Evolutionary conservation across 2,797 vertebrate genomes (phyloP), one percentile per base, ranked within the genome.

Genomic region (Hippoglossus hippoglossus): DNA sequence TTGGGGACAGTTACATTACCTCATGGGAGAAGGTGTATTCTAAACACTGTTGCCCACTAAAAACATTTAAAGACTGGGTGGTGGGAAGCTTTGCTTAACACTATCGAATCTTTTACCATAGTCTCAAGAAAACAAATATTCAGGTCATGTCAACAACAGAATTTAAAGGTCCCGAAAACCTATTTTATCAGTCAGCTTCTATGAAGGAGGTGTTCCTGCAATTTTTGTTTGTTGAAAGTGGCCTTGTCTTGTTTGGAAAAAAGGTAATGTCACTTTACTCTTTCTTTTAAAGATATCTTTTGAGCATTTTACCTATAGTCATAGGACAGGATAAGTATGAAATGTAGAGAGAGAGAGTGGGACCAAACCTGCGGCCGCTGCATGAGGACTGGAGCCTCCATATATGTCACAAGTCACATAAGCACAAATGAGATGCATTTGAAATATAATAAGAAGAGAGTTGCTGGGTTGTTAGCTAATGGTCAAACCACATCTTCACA

Each of bases 1-100:
- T 84, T 90, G 85, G 84, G 79, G 87, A 85, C 72, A 90, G 77
- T 82, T 78, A 55, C 71, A 84, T 89, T 77, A 87, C 81, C 63
- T 90, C 88, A 92, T 83, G 75, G 75, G 39, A 70, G 77, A 90
- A 83, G 75, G 81, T 89, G 91, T 66, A 73, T 85, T 87, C 79
- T 79, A 80, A 91, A 90, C 83, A 88, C 70, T 71, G 71, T 53
- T 59, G 51, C 63, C 72, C 85, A 82, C 74, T 66, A 57, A 75
- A 73, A 68, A 68, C 58, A 77, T 59, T 83, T 80, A 71, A 80
- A 77, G 47, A 70, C 44, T 68, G 51, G 60, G 57, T 54, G 58
- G 71, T 70, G 58, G 60, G 86, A 81, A 66, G 64, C 59, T 10
- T 67, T 62, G 39, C 47, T 79, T 65, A 67, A 72, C 74, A 71